Conservation (phyloP, 2,113 vertebrate genomes). For the Oxyruncus cristatus region DNA sequence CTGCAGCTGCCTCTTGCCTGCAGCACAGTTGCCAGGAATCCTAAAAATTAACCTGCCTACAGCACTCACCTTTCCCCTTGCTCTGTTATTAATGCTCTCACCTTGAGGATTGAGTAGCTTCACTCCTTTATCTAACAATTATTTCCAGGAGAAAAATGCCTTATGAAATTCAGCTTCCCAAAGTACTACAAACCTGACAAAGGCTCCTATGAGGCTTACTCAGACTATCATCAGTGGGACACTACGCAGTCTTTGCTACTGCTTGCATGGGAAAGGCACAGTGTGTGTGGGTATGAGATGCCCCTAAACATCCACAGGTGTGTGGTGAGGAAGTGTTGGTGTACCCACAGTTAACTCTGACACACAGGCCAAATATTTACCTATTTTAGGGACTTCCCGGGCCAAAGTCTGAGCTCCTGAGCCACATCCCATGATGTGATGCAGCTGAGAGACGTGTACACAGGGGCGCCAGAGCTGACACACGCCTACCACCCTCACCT, state of each 20-base stretch:
- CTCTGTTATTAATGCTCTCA: neutral
- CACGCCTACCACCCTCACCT: neutral
- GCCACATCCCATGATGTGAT: neutral
- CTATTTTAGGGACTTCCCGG: neutral
- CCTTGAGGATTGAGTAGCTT: neutral
- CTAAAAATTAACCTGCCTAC: neutral
- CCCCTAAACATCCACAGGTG: neutral
- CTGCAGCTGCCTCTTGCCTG: neutral
- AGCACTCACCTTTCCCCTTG: neutral
- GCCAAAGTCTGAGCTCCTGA: neutral
- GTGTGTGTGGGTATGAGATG: neutral
- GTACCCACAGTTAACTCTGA: neutral
- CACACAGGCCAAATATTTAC: neutral
- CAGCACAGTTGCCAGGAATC: neutral
- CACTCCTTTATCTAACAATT: neutral
- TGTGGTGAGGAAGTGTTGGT: neutral
- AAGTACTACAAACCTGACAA: neutral
- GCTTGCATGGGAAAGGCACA: fast-evolving
- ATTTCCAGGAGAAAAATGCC: neutral
- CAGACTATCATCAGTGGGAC: neutral
- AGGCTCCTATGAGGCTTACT: neutral
- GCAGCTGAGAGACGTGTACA: fast-evolving
- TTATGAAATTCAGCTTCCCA: neutral
- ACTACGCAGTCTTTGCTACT: fast-evolving
- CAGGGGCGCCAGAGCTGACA: neutral